These are phyloP conservation scores for Caradrina kadenii DNA, from an alignment of 2,888 invertebrate species.

Conservation along the genomic window DNA sequence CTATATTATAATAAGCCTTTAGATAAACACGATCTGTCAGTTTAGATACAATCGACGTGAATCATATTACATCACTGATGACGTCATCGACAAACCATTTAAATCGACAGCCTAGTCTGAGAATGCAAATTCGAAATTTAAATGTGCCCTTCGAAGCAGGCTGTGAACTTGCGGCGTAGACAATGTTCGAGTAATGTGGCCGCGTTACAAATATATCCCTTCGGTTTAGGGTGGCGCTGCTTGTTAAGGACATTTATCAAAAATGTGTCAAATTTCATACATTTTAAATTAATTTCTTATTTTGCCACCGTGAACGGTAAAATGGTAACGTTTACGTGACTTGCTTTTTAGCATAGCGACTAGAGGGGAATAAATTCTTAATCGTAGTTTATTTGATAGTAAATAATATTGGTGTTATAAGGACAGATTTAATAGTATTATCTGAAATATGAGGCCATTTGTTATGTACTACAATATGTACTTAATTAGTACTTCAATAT, in stretches of 20 bases:
- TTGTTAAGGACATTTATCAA: not conserved
- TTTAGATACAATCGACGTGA: slow-evolving; percentile 67
- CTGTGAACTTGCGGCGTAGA: slow-evolving; percentile 68
- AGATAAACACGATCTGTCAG: slow-evolving; percentile 65
- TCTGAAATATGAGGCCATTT: slow-evolving; percentile 47
- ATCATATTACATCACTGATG: slow-evolving; percentile 85
- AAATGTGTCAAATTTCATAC: not conserved
- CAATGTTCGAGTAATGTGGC: slow-evolving; percentile 44
- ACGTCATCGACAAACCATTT: slow-evolving; percentile 82
- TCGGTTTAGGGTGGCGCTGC: not conserved
- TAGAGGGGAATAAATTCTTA: slow-evolving; percentile 31
- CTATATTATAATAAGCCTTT: slow-evolving; percentile 60
- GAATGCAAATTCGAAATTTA: slow-evolving; percentile 80
- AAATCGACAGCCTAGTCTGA: slow-evolving; percentile 77
- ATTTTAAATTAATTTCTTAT: not conserved
- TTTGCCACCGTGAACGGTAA: not conserved
- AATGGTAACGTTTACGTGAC: not conserved
- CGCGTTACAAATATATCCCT: slow-evolving; percentile 1
- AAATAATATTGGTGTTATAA: slow-evolving; percentile 52
- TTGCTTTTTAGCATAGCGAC: not conserved
- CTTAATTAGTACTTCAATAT: slow-evolving; percentile 40
- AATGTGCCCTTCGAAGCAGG: slow-evolving; percentile 80
- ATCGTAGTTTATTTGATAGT: slow-evolving; percentile 51
- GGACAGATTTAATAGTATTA: slow-evolving; percentile 47
- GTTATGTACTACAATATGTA: slow-evolving; percentile 47